Evolutionary conservation across 92 coral and sea anemone species (phyloP).

Genomic region (Meandrina meandrites): DNA sequence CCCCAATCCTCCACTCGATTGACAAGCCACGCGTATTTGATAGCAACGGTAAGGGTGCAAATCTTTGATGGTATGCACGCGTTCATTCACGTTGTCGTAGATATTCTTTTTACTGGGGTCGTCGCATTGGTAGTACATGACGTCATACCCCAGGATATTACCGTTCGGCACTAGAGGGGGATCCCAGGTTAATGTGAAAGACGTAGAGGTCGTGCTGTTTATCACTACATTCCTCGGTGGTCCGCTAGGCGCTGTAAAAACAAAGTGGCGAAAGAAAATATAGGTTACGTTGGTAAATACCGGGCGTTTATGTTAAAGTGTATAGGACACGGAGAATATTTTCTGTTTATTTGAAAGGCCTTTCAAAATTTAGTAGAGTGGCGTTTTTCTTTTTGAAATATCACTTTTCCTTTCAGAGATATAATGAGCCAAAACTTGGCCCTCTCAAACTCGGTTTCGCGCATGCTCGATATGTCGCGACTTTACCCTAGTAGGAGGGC

Average conservation of each 20-base stretch:
- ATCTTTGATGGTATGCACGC: conserved; percentile 3
- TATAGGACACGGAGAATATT: too few relatives aligned
- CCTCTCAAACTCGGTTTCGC: too few relatives aligned
- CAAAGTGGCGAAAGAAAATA: too few relatives aligned
- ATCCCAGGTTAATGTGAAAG: conserved; percentile 60
- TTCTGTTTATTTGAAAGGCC: too few relatives aligned
- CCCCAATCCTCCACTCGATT: conserved; percentile 56
- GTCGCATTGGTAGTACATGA: conserved; percentile 34
- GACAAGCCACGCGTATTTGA: conserved; percentile 42
- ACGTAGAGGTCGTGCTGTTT: conserved; percentile 23
- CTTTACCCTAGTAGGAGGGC: too few relatives aligned
- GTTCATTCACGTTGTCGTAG: not conserved
- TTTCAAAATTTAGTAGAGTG: too few relatives aligned
- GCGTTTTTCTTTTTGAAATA: too few relatives aligned
- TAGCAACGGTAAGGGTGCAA: conserved; percentile 59
- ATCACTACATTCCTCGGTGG: conserved; percentile 61
- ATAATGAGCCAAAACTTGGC: too few relatives aligned
- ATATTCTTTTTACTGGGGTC: conserved; percentile 9
- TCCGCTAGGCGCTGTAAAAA: conserved; percentile 62
- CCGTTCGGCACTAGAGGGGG: conserved; percentile 72
- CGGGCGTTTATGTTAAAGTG: too few relatives aligned
- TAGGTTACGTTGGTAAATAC: too few relatives aligned
- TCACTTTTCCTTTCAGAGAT: too few relatives aligned
- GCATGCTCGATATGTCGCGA: too few relatives aligned
- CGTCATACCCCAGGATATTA: conserved; percentile 33